phyloP scores from a whole-genome alignment of 2,797 vertebrate species.

The Anguilla anguilla region DNA sequence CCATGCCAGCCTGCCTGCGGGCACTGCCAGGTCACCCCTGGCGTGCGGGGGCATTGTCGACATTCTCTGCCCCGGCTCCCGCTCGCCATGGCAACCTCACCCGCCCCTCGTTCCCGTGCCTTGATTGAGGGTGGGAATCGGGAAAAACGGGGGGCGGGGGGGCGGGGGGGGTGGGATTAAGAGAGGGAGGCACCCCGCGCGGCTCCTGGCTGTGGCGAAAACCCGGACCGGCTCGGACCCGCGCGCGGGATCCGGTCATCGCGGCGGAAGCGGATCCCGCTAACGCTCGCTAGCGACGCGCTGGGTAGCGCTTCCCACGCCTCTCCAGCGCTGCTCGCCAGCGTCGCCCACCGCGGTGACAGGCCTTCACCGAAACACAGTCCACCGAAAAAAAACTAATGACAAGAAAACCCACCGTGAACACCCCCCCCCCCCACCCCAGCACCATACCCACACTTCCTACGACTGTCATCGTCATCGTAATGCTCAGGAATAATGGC shows the following conservation, averaged over 20 bases:
- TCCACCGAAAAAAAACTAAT: too few relatives aligned
- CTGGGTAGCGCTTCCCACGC: too few relatives aligned
- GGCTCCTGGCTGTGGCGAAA: not conserved
- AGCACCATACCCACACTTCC: not conserved
- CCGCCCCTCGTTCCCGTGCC: conserved; percentile 67
- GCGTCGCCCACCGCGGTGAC: not conserved
- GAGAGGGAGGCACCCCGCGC: conserved; percentile 19
- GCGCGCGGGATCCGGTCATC: conserved; percentile 71
- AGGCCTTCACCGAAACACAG: not conserved
- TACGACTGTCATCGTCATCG: not conserved
- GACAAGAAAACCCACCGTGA: too few relatives aligned
- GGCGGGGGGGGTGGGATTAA: not conserved
- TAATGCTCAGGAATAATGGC: conserved; percentile 47
- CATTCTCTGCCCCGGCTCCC: conserved; percentile 72
- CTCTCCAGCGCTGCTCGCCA: conserved; percentile 36
- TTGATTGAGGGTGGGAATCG: conserved; percentile 65
- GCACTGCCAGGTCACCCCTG: conserved; percentile 59
- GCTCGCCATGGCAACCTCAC: conserved; percentile 76
- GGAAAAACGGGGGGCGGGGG: not conserved
- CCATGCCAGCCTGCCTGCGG: conserved; percentile 31
- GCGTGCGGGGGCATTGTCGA: conserved; percentile 68
- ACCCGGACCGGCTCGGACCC: conserved; percentile 51
- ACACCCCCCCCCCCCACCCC: too few relatives aligned
- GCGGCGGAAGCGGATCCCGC: conserved; percentile 72
- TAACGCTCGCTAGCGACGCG: conserved; percentile 47